These are phyloP conservation scores for Penelope pileata DNA, from an alignment of 2,113 vertebrate species.

Conservation along the genomic window DNA sequence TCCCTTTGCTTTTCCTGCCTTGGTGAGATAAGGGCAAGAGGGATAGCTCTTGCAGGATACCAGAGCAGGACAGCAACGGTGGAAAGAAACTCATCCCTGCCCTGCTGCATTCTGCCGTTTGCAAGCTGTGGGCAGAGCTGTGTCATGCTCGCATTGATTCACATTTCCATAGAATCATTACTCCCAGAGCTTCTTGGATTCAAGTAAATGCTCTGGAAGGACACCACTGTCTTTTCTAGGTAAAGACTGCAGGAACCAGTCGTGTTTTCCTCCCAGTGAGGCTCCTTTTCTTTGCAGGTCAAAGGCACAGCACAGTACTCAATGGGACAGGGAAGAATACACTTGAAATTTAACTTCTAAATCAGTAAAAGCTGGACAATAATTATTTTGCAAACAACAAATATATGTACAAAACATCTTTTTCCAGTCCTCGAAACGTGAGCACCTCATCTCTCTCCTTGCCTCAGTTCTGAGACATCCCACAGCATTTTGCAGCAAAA, in stretches of 20 bases:
- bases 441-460: neutral
- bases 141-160: neutral
- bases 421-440: fast-evolving
- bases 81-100: neutral
- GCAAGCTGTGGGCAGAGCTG: neutral
- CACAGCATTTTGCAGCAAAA: neutral
- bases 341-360: neutral
- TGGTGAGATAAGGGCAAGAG: neutral
- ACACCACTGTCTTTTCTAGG: neutral
- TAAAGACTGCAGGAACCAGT: neutral
- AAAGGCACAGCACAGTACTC: neutral
- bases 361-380: neutral
- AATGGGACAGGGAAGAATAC: neutral
- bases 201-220: neutral
- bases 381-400: neutral
- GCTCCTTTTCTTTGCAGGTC: neutral
- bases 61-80: neutral
- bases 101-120: neutral
- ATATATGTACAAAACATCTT: neutral
- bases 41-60: neutral
- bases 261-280: neutral
- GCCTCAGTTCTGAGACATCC: neutral
- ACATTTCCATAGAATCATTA: neutral
- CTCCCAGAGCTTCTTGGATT: neutral
- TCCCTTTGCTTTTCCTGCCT: neutral